Conservation (phyloP, 2,797 vertebrate genomes). For the Rachycentron canadum region DNA sequence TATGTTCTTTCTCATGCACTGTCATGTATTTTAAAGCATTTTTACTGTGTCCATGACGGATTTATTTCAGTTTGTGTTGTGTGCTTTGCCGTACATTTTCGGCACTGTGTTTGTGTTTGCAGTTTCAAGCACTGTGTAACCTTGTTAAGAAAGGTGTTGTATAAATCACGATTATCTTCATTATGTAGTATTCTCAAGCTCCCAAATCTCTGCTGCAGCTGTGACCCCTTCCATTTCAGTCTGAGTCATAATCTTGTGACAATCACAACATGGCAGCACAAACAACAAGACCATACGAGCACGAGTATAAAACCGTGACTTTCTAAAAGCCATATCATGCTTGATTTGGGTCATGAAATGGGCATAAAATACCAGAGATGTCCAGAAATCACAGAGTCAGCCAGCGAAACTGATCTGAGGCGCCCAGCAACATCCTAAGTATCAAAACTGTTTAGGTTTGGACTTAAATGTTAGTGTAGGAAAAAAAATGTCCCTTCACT, state of each 20-base stretch:
- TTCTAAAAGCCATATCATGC: background rate
- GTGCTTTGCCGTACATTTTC: background rate
- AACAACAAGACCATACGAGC: slow-evolving; percentile 22
- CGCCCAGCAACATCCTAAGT: background rate
- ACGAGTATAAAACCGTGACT: background rate
- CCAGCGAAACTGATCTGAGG: background rate
- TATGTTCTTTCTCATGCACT: background rate
- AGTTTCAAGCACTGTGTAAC: background rate
- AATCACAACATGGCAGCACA: slow-evolving; percentile 26
- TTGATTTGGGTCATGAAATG: background rate
- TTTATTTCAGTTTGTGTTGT: too few relatives aligned
- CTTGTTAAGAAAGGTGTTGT: background rate
- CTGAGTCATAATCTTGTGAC: slow-evolving; percentile 56
- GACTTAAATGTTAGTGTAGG: slow-evolving; percentile 16
- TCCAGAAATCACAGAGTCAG: slow-evolving; percentile 4
- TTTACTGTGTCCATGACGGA: background rate
- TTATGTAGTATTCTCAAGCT: background rate
- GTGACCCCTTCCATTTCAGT: background rate
- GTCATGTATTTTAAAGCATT: background rate
- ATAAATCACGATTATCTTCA: background rate
- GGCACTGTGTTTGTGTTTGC: background rate
- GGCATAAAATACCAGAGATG: background rate
- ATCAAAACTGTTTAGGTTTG: slow-evolving; percentile 21
- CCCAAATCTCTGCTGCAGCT: background rate
- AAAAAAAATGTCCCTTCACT: slow-evolving; percentile 56